phyloP scores from a whole-genome alignment of 1,140 invertebrate genomes.

The Drosophila equinoxialis region DNA sequence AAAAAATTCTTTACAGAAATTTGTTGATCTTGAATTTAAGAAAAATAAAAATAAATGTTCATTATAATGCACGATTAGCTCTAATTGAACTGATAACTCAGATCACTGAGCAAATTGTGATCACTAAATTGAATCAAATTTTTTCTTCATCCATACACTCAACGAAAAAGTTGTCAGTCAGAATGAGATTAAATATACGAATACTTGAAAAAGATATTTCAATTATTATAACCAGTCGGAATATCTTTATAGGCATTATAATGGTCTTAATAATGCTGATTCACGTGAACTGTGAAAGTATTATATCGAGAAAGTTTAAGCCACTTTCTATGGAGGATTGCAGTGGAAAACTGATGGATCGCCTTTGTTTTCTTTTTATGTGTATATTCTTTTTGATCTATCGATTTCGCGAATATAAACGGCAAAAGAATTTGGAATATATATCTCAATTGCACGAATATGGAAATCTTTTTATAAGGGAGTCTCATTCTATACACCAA shows the following conservation, averaged over 20 bases:
- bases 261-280: not conserved
- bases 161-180: not conserved
- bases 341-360: not conserved
- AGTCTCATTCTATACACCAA: not conserved
- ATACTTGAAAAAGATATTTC: not conserved
- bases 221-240: not conserved
- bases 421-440: constrained; percentile 2
- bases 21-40: not conserved
- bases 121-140: not conserved
- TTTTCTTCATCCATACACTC: not conserved
- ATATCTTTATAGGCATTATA: not conserved
- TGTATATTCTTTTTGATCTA: not conserved
- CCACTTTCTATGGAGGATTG: not conserved
- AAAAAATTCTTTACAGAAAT: not conserved
- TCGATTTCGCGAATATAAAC: not conserved
- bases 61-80: not conserved
- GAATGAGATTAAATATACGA: not conserved
- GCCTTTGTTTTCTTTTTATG: not conserved
- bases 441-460: not conserved
- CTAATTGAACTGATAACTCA: not conserved
- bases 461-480: too few relatives aligned
- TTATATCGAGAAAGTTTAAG: not conserved
- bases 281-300: not conserved
- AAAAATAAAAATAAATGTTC: not conserved
- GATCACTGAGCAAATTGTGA: not conserved